Evolutionary conservation across 2,797 vertebrate genomes (phyloP).

Genomic region (Malacoctenus gilli): DNA sequence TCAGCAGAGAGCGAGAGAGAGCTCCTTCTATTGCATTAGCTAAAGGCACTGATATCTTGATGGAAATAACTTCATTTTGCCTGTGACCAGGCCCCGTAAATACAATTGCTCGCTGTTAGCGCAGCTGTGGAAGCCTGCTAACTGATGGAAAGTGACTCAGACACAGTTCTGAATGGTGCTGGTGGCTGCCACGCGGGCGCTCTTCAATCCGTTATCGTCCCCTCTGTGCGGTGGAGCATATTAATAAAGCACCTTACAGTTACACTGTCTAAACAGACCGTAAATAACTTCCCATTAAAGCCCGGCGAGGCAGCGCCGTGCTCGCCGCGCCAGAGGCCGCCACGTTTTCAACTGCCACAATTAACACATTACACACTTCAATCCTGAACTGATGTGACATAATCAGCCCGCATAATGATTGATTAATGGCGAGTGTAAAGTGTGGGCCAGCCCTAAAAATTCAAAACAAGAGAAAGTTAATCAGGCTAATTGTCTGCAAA

Average conservation of each 20-base stretch:
- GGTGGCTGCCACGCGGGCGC: constrained; percentile 42
- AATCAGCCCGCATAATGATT: constrained; percentile 82
- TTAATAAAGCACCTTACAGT: constrained; percentile 74
- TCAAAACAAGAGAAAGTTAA: constrained; percentile 82
- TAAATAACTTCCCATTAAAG: constrained; percentile 65
- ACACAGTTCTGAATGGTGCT: constrained; percentile 61
- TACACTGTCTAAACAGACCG: constrained; percentile 54
- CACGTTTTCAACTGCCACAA: constrained; percentile 81
- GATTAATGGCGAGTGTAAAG: constrained; percentile 85
- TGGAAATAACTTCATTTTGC: constrained; percentile 79
- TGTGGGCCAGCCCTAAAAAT: constrained; percentile 83
- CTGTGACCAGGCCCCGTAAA: constrained; percentile 73
- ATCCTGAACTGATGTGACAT: constrained; percentile 75
- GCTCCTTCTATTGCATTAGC: constrained; percentile 72
- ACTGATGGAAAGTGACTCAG: constrained; percentile 64
- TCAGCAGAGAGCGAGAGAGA: constrained; percentile 70
- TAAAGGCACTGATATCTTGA: constrained; percentile 76
- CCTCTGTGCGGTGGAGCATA: constrained; percentile 49
- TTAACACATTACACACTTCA: constrained; percentile 85
- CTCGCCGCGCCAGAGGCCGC: constrained; percentile 40
- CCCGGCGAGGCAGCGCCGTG: constrained; percentile 31
- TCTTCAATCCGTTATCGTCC: constrained; percentile 62
- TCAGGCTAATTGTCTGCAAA: constrained; percentile 81
- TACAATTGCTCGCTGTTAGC: constrained; percentile 81
- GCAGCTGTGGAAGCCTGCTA: constrained; percentile 61